Base-by-base conservation (phyloP, 2,888 invertebrate genomes). In the Biston stratarius region DNA sequence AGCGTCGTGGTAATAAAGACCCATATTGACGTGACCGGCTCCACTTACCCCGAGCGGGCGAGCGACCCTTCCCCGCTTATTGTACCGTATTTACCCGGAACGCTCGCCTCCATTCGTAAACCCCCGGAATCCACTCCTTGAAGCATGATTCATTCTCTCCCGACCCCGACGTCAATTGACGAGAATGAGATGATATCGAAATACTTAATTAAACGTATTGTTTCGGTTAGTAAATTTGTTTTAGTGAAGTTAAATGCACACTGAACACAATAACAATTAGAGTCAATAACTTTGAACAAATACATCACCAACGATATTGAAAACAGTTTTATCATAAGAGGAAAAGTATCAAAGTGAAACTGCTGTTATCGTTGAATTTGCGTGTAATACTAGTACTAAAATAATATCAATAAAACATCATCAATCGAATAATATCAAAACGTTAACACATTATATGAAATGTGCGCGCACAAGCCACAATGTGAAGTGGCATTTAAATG, bases 101-200 rank as follows among this genome's bases (percentile, higher is more conserved):
- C 87, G 88, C 84, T 92, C 87, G 89, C 90, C 89, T 91, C 88
- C 90, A 90, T 92, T 91, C 89, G 88, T 90, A 87, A 84, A 90
- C 92, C 93, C 92, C 88, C 88, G 90, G 92, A 93, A 90, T 92
- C 91, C 88, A 89, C 91, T 93, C 86, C 92, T 93, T 89, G 86
- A 88, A 88, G 86, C 90, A 92, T 93, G 94, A 92, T 91, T 94
- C 92, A 93, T 91, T 87, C 89, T 84, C 83, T 86, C 86, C 82
- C 86, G 83, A 83, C 83, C 83, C 83, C 79, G 77, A 75, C 84
- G 83, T 86, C 88, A 90, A 91, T 89, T 88, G 88, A 88, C 83
- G 80, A 84, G 81, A 85, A 84, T 83, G 79, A 85, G 83, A 89
- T 85, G 79, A 81, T 82, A 86, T 77, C 78, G 70, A 74, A 77